Evolutionary conservation across 1,140 invertebrate species (phyloP).

Genomic region (Trichonephila clavata): DNA sequence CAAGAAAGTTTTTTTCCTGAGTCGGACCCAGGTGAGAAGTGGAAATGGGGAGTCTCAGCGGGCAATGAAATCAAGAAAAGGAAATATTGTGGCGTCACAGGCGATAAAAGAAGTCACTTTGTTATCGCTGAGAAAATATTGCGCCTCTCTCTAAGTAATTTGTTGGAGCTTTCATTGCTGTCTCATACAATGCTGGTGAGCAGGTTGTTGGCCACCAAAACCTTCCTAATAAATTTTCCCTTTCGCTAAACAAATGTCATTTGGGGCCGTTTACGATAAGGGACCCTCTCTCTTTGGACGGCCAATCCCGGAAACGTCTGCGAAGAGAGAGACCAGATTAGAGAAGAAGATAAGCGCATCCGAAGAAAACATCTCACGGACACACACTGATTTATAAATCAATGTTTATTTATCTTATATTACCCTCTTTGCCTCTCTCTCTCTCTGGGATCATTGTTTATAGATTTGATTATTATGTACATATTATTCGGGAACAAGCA

Average conservation of each 20-base stretch:
- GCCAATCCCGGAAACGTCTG: neutral
- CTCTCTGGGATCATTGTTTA: neutral
- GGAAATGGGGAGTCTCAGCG: neutral
- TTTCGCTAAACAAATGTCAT: neutral
- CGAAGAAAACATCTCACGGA: neutral
- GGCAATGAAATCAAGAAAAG: slow-evolving; percentile 26
- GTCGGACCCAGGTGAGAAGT: slow-evolving; percentile 2
- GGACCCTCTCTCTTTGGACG: neutral
- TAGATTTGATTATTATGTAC: neutral
- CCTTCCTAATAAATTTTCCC: slow-evolving; percentile 25
- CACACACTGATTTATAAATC: neutral
- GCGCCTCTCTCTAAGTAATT: slow-evolving; percentile 29
- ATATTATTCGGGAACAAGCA: neutral
- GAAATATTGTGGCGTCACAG: slow-evolving; percentile 31
- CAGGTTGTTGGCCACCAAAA: neutral
- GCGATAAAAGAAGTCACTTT: slow-evolving; percentile 49
- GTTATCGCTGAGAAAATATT: slow-evolving; percentile 32
- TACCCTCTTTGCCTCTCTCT: neutral
- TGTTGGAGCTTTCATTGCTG: slow-evolving; percentile 42
- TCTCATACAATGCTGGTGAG: neutral
- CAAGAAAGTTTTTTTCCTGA: neutral
- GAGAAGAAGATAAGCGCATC: neutral
- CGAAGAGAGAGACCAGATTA: neutral
- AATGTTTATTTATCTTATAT: slow-evolving; percentile 10
- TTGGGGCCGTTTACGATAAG: neutral